Conservation (phyloP, 2,888 invertebrate species). For the Diarsia rubi region DNA sequence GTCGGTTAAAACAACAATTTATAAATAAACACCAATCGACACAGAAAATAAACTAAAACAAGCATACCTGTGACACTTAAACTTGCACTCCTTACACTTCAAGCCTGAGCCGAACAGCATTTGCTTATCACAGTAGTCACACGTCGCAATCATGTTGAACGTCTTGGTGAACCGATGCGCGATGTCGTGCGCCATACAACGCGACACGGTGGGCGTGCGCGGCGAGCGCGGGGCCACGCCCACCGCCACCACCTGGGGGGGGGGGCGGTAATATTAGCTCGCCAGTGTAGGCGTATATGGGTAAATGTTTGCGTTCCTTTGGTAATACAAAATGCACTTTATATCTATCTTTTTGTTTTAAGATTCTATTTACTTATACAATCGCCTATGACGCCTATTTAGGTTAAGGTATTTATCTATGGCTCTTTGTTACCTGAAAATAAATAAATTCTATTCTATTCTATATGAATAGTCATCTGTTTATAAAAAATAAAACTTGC, state of each 20-base stretch:
- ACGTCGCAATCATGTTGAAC: slow-evolving; percentile 96
- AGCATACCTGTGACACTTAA: slow-evolving; percentile 93
- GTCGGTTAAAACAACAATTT: neutral
- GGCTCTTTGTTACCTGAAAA: too few species aligned
- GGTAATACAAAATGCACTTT: slow-evolving; percentile 17
- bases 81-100: slow-evolving; percentile 98
- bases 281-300: neutral
- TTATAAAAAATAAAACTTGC: too few species aligned
- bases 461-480: too few species aligned
- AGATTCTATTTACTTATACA: too few species aligned
- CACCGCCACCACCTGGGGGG: slow-evolving; percentile 25
- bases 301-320: neutral
- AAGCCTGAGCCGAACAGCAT: slow-evolving; percentile 95
- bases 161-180: slow-evolving; percentile 97
- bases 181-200: slow-evolving; percentile 96
- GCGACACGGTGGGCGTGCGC: slow-evolving; percentile 93
- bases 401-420: too few species aligned
- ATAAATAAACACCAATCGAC: neutral
- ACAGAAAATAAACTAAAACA: neutral
- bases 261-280: neutral
- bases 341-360: too few species aligned
- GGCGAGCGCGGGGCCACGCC: slow-evolving; percentile 92
- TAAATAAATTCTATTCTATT: too few species aligned
- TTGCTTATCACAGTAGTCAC: slow-evolving; percentile 97
- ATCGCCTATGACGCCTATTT: too few species aligned